These are phyloP conservation scores for Dromiciops gliroides DNA, from an alignment of 2,113 vertebrate genomes.

Conservation along the genomic window DNA sequence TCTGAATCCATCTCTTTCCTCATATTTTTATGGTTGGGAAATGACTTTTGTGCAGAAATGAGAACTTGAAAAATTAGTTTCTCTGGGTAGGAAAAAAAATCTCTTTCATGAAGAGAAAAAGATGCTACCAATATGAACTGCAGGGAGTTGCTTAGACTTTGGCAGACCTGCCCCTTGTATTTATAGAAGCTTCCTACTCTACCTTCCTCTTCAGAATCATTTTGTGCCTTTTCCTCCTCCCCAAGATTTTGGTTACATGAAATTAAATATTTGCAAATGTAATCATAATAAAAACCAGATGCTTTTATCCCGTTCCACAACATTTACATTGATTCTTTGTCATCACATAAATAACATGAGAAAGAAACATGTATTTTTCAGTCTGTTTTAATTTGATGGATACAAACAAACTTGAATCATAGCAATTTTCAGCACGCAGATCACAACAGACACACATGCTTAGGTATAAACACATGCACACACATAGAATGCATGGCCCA, in stretches of 20 bases:
- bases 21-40: neutral
- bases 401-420: neutral
- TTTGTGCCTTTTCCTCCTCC: neutral
- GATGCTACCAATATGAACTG: neutral
- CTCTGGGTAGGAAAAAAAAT: neutral
- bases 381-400: neutral
- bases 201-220: neutral
- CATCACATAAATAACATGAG: neutral
- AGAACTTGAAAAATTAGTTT: neutral
- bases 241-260: neutral
- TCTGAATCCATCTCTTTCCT: neutral
- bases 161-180: neutral
- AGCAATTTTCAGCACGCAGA: neutral
- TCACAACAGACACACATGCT: neutral
- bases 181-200: neutral
- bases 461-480: neutral
- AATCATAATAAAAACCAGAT: neutral
- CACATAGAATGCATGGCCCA: neutral
- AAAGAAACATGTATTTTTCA: neutral
- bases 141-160: neutral
- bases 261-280: neutral
- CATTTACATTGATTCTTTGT: slow-evolving; percentile 25
- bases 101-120: neutral
- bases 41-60: neutral
- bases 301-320: neutral